phyloP scores from a whole-genome alignment of 92 coral and sea anemone species.

The Bergia puertoricense region DNA sequence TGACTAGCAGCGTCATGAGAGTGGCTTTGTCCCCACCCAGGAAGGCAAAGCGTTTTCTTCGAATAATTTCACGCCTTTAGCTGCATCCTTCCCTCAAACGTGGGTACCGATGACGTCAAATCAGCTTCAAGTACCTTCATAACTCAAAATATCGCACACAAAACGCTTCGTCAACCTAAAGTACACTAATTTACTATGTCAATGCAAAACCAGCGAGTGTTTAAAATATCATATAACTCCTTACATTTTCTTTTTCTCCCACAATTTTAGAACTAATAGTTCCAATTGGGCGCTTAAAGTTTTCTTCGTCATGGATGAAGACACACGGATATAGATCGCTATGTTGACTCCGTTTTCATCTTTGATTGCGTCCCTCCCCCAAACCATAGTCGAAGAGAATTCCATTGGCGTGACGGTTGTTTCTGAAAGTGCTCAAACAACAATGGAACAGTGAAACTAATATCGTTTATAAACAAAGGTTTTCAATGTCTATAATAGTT shows the following conservation, averaged over 20 bases:
- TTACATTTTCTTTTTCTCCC: background rate
- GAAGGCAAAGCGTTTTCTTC: background rate
- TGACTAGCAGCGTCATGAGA: background rate
- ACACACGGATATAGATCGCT: background rate
- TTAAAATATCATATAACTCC: background rate
- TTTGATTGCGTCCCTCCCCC: background rate
- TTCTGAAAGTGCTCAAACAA: background rate
- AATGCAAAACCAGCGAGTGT: background rate
- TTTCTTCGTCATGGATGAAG: background rate
- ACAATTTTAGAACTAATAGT: background rate
- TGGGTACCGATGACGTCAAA: slow-evolving; percentile 28
- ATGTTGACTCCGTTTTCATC: background rate
- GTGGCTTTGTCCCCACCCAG: slow-evolving; percentile 12
- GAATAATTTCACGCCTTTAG: slow-evolving; percentile 12
- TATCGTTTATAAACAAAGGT: background rate
- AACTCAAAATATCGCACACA: background rate
- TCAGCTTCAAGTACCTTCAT: slow-evolving; percentile 13
- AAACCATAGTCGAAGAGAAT: background rate
- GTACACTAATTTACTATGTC: background rate
- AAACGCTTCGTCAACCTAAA: background rate
- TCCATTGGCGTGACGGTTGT: background rate
- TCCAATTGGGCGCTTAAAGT: background rate
- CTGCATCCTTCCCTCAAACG: slow-evolving; percentile 6
- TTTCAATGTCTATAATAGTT: background rate
- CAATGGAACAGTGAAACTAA: background rate